phyloP scores from a whole-genome alignment of 2,113 vertebrate species.

The Chionomys nivalis region DNA sequence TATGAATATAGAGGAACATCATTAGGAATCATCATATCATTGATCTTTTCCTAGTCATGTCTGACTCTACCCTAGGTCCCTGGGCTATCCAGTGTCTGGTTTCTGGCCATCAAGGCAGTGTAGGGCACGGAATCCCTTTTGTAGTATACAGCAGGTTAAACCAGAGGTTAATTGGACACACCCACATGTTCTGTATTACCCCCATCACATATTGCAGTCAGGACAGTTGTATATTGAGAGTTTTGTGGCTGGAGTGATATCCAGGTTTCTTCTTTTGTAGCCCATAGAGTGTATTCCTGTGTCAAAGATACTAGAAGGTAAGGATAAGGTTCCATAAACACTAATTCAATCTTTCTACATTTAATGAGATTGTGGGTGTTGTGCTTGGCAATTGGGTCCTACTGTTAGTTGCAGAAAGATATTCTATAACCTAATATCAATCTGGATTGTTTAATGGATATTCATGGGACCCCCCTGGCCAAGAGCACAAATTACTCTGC shows the following conservation, averaged over 20 bases:
- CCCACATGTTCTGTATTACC: neutral
- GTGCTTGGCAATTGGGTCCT: no score
- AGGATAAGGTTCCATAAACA: neutral
- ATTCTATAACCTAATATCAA: neutral
- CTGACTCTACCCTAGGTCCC: neutral
- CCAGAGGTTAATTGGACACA: neutral
- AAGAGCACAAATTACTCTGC: neutral
- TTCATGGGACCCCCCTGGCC: neutral
- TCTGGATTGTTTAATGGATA: neutral
- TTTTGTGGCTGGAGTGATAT: neutral
- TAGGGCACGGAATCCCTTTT: neutral
- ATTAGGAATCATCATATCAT: neutral
- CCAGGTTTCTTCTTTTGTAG: neutral
- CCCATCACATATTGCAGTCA: neutral
- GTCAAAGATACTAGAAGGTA: neutral
- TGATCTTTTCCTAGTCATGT: neutral
- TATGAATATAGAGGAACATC: neutral
- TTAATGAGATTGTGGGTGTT: neutral
- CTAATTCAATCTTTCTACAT: neutral
- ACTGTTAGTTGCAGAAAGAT: neutral
- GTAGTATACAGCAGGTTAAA: neutral
- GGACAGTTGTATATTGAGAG: neutral
- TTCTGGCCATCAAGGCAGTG: neutral
- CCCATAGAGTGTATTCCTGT: neutral
- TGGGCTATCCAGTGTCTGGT: neutral